These are phyloP conservation scores for Acanthurus tractus DNA, from an alignment of 2,797 vertebrate species.

Conservation along the genomic window DNA sequence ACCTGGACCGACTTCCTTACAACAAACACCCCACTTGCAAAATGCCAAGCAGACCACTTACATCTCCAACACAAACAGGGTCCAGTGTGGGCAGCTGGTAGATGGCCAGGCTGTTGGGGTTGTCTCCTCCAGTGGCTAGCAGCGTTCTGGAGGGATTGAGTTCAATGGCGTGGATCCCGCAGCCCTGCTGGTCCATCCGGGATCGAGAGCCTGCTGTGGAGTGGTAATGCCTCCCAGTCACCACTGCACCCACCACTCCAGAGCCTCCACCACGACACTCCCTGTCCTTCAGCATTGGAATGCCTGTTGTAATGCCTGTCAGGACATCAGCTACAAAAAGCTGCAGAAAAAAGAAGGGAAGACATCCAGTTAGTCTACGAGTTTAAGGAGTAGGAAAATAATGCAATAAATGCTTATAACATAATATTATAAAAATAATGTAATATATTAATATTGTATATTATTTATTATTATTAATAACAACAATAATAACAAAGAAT, in stretches of 20 bases:
- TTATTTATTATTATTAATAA: too few relatives aligned
- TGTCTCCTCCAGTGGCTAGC: slow-evolving; percentile 97
- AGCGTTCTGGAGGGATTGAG: slow-evolving; percentile 94
- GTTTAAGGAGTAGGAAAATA: too few relatives aligned
- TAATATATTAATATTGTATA: too few relatives aligned
- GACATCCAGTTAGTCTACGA: background rate
- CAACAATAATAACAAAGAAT: too few relatives aligned
- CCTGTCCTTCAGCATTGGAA: slow-evolving; percentile 96
- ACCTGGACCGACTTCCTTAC: background rate
- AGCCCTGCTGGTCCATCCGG: slow-evolving; percentile 93
- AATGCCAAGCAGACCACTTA: slow-evolving; percentile 82
- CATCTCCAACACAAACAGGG: slow-evolving; percentile 98
- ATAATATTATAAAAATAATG: too few relatives aligned
- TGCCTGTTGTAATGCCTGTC: slow-evolving; percentile 95
- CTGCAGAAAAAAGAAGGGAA: slow-evolving; percentile 73
- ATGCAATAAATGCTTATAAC: too few relatives aligned
- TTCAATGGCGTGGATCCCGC: slow-evolving; percentile 98
- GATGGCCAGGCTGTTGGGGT: slow-evolving; percentile 97
- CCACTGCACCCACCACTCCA: slow-evolving; percentile 55
- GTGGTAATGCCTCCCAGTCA: slow-evolving; percentile 66
- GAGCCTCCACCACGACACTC: slow-evolving; percentile 81
- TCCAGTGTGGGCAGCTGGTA: slow-evolving; percentile 96
- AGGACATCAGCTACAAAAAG: slow-evolving; percentile 96
- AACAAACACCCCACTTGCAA: background rate
- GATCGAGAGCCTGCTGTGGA: slow-evolving; percentile 70